Evolutionary conservation across 2,113 vertebrate species (phyloP).

Genomic region (Cercopithecus mona): DNA sequence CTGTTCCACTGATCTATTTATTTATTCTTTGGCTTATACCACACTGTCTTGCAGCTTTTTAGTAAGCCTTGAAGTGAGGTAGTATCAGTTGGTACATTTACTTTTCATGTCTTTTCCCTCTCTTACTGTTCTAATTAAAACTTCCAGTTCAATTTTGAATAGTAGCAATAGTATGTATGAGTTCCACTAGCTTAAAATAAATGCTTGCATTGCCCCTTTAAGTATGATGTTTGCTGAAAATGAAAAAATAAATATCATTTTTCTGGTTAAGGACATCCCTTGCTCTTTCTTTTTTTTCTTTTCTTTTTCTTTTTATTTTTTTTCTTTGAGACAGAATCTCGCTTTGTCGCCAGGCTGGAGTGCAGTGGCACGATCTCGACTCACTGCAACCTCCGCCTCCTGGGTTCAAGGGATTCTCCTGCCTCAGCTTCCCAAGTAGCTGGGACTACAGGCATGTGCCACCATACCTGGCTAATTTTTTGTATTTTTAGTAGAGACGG

Average conservation of each 20-base stretch:
- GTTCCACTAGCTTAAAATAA: background rate
- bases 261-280: background rate
- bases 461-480: too few species aligned
- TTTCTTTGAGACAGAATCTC: too few species aligned
- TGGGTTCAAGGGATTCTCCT: too few species aligned
- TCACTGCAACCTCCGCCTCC: too few species aligned
- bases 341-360: too few species aligned
- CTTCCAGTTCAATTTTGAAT: background rate
- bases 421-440: too few species aligned
- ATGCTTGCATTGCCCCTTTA: background rate
- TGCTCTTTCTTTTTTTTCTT: background rate
- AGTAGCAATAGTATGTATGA: background rate
- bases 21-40: background rate
- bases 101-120: background rate
- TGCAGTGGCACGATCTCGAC: too few species aligned
- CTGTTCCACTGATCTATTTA: background rate
- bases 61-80: background rate
- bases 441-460: too few species aligned
- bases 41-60: background rate
- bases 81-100: background rate
- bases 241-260: background rate
- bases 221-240: background rate
- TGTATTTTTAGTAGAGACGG: too few species aligned
- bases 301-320: too few species aligned
- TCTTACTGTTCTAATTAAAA: background rate